These are phyloP conservation scores for Paramormyrops kingsleyae DNA, from an alignment of 2,113 vertebrate genomes.

Conservation along the genomic window DNA sequence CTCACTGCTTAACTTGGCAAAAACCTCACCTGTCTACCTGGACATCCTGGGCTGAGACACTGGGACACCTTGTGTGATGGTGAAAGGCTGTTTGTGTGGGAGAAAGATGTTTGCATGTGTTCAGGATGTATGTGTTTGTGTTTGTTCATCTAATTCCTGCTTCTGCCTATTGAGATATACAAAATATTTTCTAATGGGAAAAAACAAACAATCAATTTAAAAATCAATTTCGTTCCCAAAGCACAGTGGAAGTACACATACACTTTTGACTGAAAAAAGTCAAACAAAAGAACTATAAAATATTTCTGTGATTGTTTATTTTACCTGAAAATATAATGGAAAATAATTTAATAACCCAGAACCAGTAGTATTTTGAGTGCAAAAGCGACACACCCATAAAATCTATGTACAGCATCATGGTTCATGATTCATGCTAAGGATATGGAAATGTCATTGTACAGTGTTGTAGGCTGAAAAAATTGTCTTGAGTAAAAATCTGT, in stretches of 20 bases:
- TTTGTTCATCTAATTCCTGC: slow-evolving; percentile 53
- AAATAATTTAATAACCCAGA: not conserved
- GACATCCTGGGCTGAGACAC: slow-evolving; percentile 89
- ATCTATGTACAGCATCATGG: not conserved
- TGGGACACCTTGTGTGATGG: slow-evolving; percentile 30
- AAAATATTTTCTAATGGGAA: slow-evolving; percentile 41
- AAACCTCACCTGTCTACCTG: slow-evolving; percentile 97
- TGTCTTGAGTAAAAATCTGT: not conserved
- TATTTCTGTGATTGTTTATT: not conserved
- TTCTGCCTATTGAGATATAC: slow-evolving; percentile 75
- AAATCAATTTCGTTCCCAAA: not conserved
- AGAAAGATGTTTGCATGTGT: not conserved
- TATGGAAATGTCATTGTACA: not conserved
- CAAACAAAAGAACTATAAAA: not conserved
- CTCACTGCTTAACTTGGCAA: slow-evolving; percentile 92
- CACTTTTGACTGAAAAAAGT: not conserved
- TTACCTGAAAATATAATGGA: not conserved
- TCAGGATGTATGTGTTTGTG: slow-evolving; percentile 49
- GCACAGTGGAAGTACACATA: not conserved
- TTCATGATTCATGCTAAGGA: not conserved
- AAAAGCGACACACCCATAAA: not conserved
- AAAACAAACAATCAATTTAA: not conserved
- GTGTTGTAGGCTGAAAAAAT: not conserved
- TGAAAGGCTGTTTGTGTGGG: not conserved
- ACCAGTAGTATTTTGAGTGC: not conserved